A percentile compares a stretch with the other conserved stretches of the same genome.
Conservation (phyloP, 2,888 invertebrate species). For the Slavum lentiscoides region DNA sequence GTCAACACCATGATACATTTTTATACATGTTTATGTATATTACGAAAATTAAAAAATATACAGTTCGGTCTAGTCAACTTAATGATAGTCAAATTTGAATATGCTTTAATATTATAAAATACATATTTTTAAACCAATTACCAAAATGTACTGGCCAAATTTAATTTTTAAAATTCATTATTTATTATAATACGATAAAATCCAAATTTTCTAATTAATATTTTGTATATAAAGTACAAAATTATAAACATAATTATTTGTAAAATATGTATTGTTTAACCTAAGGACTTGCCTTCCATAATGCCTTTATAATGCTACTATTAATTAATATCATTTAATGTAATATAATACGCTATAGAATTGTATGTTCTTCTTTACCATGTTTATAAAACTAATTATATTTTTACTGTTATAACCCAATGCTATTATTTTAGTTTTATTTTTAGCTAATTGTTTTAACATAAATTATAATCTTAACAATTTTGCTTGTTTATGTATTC, state of each 20-base stretch:
- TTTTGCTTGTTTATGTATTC: slow-evolving; percentile 8
- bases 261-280: slow-evolving; percentile 11
- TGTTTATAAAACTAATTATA: slow-evolving; percentile 18
- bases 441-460: slow-evolving; percentile 20
- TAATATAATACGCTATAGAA: slow-evolving; percentile 20
- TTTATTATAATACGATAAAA: background rate
- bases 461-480: background rate
- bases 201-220: slow-evolving; percentile 9
- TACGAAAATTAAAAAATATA: background rate
- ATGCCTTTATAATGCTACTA: slow-evolving; percentile 33
- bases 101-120: slow-evolving; percentile 17
- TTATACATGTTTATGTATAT: background rate
- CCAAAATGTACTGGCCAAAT: slow-evolving; percentile 21
- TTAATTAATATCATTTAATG: slow-evolving; percentile 14
- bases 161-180: background rate
- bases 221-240: slow-evolving; percentile 12
- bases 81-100: slow-evolving; percentile 35
- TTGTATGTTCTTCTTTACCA: background rate
- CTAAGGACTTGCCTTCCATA: slow-evolving; percentile 20
- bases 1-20: slow-evolving; percentile 1
- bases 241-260: background rate
- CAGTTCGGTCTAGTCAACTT: slow-evolving; percentile 37
- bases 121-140: slow-evolving; percentile 2
- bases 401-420: slow-evolving; percentile 20
- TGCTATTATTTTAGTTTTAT: slow-evolving; percentile 35